Conservation (phyloP, 2,888 invertebrate species). For the Latheticus oryzae region DNA sequence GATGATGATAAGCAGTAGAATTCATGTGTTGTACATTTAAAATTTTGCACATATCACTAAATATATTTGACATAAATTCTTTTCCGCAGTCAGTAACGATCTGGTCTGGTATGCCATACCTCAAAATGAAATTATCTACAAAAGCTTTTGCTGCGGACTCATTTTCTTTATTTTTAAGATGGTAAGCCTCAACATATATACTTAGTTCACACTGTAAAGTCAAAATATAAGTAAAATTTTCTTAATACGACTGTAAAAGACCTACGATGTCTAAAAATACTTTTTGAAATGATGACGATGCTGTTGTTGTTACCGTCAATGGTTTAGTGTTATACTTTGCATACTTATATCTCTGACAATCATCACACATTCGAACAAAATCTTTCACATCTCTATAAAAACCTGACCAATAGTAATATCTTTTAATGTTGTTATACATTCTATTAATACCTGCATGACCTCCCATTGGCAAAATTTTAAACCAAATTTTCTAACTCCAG, state of each 20-base stretch:
- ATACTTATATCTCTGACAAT: slow-evolving; percentile 40
- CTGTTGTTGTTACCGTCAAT: slow-evolving; percentile 41
- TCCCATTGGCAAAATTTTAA: slow-evolving; percentile 47
- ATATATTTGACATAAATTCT: slow-evolving; percentile 38
- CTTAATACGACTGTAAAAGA: slow-evolving; percentile 27
- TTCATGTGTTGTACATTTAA: slow-evolving; percentile 40
- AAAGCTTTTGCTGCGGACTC: slow-evolving; percentile 36
- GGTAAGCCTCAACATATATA: slow-evolving; percentile 41
- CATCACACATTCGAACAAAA: slow-evolving; percentile 44
- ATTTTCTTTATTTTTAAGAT: slow-evolving; percentile 37
- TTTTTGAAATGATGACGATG: slow-evolving; percentile 43
- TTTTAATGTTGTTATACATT: slow-evolving; percentile 45
- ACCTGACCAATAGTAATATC: slow-evolving; percentile 43
- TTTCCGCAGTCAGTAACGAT: slow-evolving; percentile 43
- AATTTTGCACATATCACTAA: slow-evolving; percentile 37
- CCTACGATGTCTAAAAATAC: slow-evolving; percentile 42
- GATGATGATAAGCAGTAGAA: slow-evolving; percentile 41
- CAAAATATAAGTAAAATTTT: slow-evolving; percentile 33
- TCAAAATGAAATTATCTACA: slow-evolving; percentile 45
- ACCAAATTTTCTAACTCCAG: too few species aligned
- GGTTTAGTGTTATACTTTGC: slow-evolving; percentile 27
- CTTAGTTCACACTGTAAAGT: slow-evolving; percentile 40
- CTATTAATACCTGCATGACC: slow-evolving; percentile 46
- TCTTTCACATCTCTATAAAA: slow-evolving; percentile 41
- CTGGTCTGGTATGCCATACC: slow-evolving; percentile 42